Base-by-base conservation (phyloP, 2,113 vertebrate genomes). In the Rhinichthys klamathensis region DNA sequence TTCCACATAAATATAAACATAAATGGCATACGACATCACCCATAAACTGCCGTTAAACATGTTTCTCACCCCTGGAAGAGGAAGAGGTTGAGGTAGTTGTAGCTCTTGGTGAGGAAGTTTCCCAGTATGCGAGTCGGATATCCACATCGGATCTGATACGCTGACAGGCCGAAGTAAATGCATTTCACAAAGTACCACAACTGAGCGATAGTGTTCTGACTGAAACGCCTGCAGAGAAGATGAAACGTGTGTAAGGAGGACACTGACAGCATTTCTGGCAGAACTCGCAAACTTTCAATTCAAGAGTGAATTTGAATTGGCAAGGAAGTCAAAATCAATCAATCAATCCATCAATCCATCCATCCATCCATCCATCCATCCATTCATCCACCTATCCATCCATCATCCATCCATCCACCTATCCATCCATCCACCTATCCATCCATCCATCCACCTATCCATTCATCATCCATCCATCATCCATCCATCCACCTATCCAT, bases 171-270 rank as follows among this genome's bases (percentile, higher is more conserved):
- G 6, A 99, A 99, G 94, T 99, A 99, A 93, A 99, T 95, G 87
- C 98, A 99, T 93, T 99, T 99, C 92, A 99, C 98, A 89, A 99
- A 99, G 93, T 99, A 99, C 98, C 98, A 99, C 87, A 99, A 95
- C 95, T 99, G 98, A 85, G 98, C 98, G 13, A 99, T 97, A 4
- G 80, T 96, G 93, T 99, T 99, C 86, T 99, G 96, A 90, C 94
- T 98, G 93, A 99, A 99, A 87, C 98, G 98, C 92, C 98, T 99
- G 84, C 15, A 61, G 82, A 91, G 85, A 23, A 90, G 13, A 85
- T 25, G 30, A 56, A 0, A 75, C 25, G 38, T 13, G 54, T 51
- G 35, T 72, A n/a, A n/a, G n/a, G 2, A 46, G n/a, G 38, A 4
- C 8, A 15, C 51, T 35, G 32, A 35, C 32, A 35, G 32, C 61